Percentiles rank a stretch among this genome's conserved stretches.
Evolutionary conservation across 2,113 vertebrate genomes (phyloP).

Genomic region (Octodon degus): DNA sequence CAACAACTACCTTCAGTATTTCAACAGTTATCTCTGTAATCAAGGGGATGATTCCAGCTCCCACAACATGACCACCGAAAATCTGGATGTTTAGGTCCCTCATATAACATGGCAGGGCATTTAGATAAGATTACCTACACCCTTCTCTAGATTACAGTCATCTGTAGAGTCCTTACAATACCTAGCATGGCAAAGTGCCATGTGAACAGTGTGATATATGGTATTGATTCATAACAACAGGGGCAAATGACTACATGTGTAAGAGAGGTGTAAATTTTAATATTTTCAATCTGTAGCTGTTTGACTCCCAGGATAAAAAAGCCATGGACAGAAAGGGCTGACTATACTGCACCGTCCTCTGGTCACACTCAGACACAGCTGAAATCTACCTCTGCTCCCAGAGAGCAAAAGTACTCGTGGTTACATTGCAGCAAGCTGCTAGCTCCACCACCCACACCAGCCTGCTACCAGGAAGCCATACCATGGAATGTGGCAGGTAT

Average conservation of each 20-base stretch:
- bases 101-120: not conserved
- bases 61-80: not conserved
- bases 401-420: not conserved
- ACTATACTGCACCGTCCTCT: not conserved
- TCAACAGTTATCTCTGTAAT: not conserved
- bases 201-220: not conserved
- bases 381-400: not conserved
- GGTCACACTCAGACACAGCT: no score
- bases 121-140: not conserved
- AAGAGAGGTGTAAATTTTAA: not conserved
- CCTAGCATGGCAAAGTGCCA: not conserved
- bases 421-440: not conserved
- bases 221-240: not conserved
- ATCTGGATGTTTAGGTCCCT: not conserved
- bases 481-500: rapidly evolving
- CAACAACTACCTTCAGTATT: not conserved
- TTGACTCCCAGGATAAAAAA: not conserved
- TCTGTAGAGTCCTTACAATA: not conserved
- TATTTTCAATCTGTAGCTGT: not conserved
- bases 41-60: not conserved
- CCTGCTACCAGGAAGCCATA: rapidly evolving
- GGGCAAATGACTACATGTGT: not conserved
- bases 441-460: not conserved
- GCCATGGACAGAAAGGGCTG: not conserved
- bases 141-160: not conserved